Evolutionary conservation across 2,888 invertebrate genomes (phyloP).

Genomic region (Acrobasis repandana): DNA sequence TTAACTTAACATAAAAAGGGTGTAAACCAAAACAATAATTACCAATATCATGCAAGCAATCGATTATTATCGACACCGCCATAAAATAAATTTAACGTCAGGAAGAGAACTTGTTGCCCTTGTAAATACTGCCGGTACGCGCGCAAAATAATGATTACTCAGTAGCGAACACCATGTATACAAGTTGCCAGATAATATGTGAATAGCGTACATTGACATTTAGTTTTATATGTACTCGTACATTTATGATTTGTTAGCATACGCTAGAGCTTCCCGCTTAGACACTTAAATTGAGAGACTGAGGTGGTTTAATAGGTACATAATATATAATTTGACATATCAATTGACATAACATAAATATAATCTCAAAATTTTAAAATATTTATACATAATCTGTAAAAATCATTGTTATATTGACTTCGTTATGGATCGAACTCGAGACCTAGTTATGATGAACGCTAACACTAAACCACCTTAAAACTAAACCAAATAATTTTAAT

Average conservation of each 20-base stretch:
- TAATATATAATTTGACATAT: no score
- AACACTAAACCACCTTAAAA: not conserved
- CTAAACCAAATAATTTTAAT: not conserved
- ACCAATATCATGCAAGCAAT: not conserved
- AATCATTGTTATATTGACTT: no score
- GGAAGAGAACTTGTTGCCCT: slow-evolving; percentile 21
- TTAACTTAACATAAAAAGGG: not conserved
- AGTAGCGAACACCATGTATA: not conserved
- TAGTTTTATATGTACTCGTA: not conserved
- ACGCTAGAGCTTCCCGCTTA: no score
- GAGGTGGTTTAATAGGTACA: no score
- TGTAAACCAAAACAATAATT: not conserved
- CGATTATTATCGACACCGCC: not conserved
- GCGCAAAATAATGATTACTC: slow-evolving; percentile 13
- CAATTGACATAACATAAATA: no score
- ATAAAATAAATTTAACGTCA: slow-evolving; percentile 7
- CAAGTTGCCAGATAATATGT: not conserved
- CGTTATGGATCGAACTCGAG: no score
- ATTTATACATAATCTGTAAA: no score
- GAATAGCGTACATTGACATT: not conserved
- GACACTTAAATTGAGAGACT: no score
- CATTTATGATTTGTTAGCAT: no score
- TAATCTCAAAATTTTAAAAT: no score
- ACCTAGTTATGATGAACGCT: no score
- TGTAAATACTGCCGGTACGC: slow-evolving; percentile 14